Evolutionary conservation across 2,888 invertebrate species (phyloP).

Genomic region (Bibio marci): DNA sequence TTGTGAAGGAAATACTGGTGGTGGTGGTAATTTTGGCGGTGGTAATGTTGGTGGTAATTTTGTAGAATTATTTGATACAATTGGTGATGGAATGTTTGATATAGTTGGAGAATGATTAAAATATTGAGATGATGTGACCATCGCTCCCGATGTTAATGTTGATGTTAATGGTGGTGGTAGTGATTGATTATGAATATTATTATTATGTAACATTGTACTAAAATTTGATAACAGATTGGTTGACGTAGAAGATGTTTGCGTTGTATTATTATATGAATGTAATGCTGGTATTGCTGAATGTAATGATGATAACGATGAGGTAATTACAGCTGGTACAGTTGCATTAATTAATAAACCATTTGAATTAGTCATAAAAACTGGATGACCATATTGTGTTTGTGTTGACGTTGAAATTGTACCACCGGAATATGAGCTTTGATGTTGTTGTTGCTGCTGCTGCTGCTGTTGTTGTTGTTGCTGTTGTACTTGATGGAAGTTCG

Average conservation of each 20-base stretch:
- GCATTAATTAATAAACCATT: conserved; percentile 25
- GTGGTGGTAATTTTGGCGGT: neutral
- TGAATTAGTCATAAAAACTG: conserved; percentile 28
- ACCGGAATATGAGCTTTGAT: conserved; percentile 12
- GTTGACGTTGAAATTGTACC: conserved; percentile 2
- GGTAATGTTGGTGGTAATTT: neutral
- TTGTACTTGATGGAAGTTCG: conserved; percentile 2
- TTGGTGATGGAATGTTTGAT: conserved; percentile 3
- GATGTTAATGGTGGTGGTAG: neutral
- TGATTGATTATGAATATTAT: conserved; percentile 6
- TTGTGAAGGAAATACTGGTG: conserved; percentile 15
- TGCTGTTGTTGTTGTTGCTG: conserved; percentile 18
- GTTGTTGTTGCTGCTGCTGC: conserved; percentile 13
- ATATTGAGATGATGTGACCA: neutral
- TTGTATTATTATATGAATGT: conserved; percentile 7
- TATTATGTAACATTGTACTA: conserved; percentile 9
- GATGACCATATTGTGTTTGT: conserved; percentile 15
- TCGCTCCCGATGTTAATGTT: conserved; percentile 3
- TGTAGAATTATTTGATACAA: neutral
- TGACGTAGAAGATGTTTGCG: conserved; percentile 4
- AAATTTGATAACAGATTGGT: conserved; percentile 9
- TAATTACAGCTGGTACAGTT: conserved; percentile 25
- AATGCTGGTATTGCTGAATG: conserved; percentile 20
- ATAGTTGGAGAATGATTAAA: neutral
- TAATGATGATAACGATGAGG: conserved; percentile 9